Conservation (phyloP, 2,888 invertebrate species). For the Noctuana brunneofusca region DNA sequence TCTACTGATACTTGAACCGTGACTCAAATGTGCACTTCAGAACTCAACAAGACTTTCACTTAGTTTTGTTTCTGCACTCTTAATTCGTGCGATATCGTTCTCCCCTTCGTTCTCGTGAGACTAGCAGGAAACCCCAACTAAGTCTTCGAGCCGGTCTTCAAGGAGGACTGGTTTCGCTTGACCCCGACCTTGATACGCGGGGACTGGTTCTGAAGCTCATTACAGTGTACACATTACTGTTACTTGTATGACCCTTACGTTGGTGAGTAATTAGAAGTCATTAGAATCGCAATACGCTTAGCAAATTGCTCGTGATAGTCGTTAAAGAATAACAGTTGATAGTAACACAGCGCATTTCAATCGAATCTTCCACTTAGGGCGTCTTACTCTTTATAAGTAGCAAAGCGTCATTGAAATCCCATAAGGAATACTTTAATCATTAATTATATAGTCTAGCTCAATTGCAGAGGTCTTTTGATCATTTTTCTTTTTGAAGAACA, state of each 20-base stretch:
- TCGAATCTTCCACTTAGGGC: neutral
- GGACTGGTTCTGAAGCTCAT: constrained; percentile 31
- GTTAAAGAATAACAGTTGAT: neutral
- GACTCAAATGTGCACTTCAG: neutral
- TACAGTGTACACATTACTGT: constrained; percentile 29
- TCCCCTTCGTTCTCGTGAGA: constrained; percentile 14
- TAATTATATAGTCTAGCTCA: too few relatives aligned
- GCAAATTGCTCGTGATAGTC: neutral
- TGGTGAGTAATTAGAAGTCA: constrained; percentile 4
- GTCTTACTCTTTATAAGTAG: neutral
- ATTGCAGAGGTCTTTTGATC: too few relatives aligned
- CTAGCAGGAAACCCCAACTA: constrained; percentile 12
- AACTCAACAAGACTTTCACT: neutral
- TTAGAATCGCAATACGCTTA: constrained; percentile 7
- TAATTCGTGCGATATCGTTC: neutral
- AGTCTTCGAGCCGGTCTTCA: constrained; percentile 20
- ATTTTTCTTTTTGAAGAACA: too few relatives aligned
- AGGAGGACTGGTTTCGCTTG: constrained; percentile 28
- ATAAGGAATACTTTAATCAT: too few relatives aligned
- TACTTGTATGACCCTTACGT: constrained; percentile 24
- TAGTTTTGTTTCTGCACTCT: neutral
- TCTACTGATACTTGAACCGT: neutral
- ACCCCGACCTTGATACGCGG: constrained; percentile 34
- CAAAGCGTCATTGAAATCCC: too few relatives aligned
- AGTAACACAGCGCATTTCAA: neutral